Evolutionary conservation across 2,113 vertebrate species (phyloP), one percentile per base, ranked within the genome.

Genomic region (Myrmecophaga tridactyla): DNA sequence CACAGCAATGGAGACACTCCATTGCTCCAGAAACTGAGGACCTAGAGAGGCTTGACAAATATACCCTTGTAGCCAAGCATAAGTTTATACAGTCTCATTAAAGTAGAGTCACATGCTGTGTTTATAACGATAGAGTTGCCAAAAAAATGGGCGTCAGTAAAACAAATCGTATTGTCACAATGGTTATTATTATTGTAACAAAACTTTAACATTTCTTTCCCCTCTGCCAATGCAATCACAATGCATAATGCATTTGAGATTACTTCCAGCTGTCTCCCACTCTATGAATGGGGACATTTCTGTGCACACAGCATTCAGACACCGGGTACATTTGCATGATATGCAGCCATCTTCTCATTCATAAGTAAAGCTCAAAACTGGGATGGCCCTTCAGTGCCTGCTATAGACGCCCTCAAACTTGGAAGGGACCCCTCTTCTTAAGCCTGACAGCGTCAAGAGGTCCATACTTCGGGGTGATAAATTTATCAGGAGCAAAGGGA

Each of bases 121-220:
- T 97, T 97, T 97, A 97, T 97, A 97, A 96, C 89, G 82, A 89
- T 0, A 39, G 92, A 94, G 94, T 96, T 97, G 97, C 96, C 97
- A 97, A 97, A 97, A 97, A 97, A 97, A 83, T 86, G 96, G 97
- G 96, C 95, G 95, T 97, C 96, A 96, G 96, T 96, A 97, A 97
- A 97, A 97, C 96, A 97, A 97, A 97, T 96, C 78, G 94, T 94
- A 97, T 97, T 97, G 97, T 97, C 96, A 97, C 96, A 96, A 96
- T 95, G 96, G 95, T 97, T 97, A 97, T 97, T 97, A 97, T 96
- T 97, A 97, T 97, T 97, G 97, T 97, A 97, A 97, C 96, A 97
- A 97, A 97, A 97, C 97, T 97, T 97, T 94, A 96, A 73, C 97
- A 97, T 93, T 95, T 94, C 96, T 93, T 96, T 86, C 89, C 95